Percentiles rank a stretch among this genome's conserved stretches.
phyloP scores from a whole-genome alignment of 1,140 invertebrate genomes.

The Drosophila bocki region DNA sequence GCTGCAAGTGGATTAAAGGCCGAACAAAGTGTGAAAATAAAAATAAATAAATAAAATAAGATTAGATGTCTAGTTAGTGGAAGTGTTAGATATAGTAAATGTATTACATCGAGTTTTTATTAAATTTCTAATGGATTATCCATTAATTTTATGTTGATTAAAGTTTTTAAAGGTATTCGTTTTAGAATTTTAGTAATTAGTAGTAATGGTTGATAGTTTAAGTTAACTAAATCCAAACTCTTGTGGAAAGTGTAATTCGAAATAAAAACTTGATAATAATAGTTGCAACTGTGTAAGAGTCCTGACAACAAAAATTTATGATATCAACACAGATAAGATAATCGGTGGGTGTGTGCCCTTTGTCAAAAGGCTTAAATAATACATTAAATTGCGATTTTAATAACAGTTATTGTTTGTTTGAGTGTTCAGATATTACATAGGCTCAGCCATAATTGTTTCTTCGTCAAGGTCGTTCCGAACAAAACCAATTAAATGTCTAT shows the following conservation, averaged over 20 bases:
- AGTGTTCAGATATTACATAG: conserved; percentile 4
- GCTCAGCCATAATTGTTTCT: not conserved
- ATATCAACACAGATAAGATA: conserved; percentile 26
- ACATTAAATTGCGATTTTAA: conserved; percentile 1
- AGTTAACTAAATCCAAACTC: not conserved
- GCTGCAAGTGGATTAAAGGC: not conserved
- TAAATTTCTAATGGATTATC: not conserved
- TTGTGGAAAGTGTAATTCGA: not conserved
- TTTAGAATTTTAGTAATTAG: not conserved
- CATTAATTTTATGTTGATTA: not conserved
- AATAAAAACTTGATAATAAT: not conserved
- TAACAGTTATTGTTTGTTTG: conserved; percentile 6
- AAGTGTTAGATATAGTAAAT: not conserved
- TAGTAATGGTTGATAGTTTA: not conserved
- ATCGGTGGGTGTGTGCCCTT: conserved; percentile 6
- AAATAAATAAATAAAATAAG: conserved; percentile 14
- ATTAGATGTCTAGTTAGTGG: not conserved
- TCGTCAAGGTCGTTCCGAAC: conserved; percentile 24
- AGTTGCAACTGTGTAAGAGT: not conserved
- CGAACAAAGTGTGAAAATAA: conserved; percentile 18
- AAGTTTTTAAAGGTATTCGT: too few relatives aligned
- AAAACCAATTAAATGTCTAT: conserved; percentile 8
- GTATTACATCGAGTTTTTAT: not conserved
- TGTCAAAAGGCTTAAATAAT: not conserved
- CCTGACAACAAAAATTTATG: conserved; percentile 1